Base-by-base conservation (phyloP, 2,888 invertebrate genomes). In the Hyposoter dolosus region DNA sequence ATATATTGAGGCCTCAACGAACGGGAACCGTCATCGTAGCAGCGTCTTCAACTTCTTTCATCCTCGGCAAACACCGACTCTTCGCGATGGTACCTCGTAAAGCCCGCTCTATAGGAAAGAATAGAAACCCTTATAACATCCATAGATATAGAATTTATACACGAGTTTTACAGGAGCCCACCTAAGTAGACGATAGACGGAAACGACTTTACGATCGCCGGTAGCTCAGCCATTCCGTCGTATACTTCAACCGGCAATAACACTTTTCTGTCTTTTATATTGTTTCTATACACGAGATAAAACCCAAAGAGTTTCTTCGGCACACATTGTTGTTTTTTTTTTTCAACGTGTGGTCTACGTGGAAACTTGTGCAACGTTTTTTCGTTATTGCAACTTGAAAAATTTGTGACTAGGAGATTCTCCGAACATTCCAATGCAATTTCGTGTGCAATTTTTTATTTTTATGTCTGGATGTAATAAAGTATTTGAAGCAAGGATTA, bases 161-260 rank as follows among this genome's bases (percentile, higher is more conserved):
- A 66, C 72, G 65, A 32, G 66, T 77, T 78, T 50, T 65, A 79
- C 78, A 69, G 82, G 76, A 86, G 87, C 82, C 85, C 86, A 86
- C 88, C 87, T 80, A 83, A 69, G 83, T 76, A 71, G 78, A 84
- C 50, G 68, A 79, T 53, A 71, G 86, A 68, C 66, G 90, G 89
- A 90, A 90, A 90, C 88, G 90, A 90, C 88, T 92, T 92, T 92
- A 92, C 89, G 90, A 92, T 88, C 88, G 88, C 89, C 91, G 89
- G 91, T 92, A 92, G 91, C 91, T 83, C 88, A 84, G 74, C 84
- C 87, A 60, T 60, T 15, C 28, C 60, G 15, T 60, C 60, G 84
- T 83, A 88, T 88, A 86, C 40, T 68, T 60, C 43, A 63, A 77
- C 68, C 28, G 75, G 56, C 76, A 47, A 74, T 32, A 66, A 17